Base-by-base conservation (phyloP, 2,113 vertebrate species). In the Heterocephalus glaber region DNA sequence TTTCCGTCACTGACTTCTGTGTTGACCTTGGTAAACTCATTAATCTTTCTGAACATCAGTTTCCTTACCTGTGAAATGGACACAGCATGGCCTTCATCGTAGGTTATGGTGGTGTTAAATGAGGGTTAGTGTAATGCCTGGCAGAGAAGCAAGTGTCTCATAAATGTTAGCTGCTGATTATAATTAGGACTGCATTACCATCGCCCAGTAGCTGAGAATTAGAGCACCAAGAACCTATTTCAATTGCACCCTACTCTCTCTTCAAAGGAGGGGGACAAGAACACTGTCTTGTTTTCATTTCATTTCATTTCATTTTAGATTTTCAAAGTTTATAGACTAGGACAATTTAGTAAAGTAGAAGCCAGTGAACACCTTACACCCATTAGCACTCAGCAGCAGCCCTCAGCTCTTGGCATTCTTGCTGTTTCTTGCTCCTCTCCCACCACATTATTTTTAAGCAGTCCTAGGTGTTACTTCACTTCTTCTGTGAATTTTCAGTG, bases 61-160 rank as follows among this genome's bases (percentile, higher is more conserved):
- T 77, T 92, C 20, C 30, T 95, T 77, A 80, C 90, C 81, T 96
- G 41, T 82, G 66, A 70, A 93, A 61, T 85, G 85, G 81, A 44
- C 38, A 1, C 33, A 81, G n/a, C 24, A 11, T 11, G 76, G 49
- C 22, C 65, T 44, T 81, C 20, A 38, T 70, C 2, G 8, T 3
- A 47, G 74, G 47, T 82, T 76, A 66, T 49, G 9, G 38, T 38
- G 22, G 30, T 22, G 47, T 70, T 95, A 35, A 68, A 33, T 74
- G 70, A 85, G 82, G 52, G 20, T 80, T 79, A 63, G 56, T 28
- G 44, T 54, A 58, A 17, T 33, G n/a, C 65, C 86, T 93, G 28
- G 35, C 82, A 60, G 41, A 58, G 86, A 61, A 20, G 56, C 14
- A 24, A 26, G 33, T 47, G 54, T 79, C 61, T 72, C 33, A 16